Evolutionary conservation across 2,113 vertebrate species (phyloP).

Genomic region (Melospiza georgiana): DNA sequence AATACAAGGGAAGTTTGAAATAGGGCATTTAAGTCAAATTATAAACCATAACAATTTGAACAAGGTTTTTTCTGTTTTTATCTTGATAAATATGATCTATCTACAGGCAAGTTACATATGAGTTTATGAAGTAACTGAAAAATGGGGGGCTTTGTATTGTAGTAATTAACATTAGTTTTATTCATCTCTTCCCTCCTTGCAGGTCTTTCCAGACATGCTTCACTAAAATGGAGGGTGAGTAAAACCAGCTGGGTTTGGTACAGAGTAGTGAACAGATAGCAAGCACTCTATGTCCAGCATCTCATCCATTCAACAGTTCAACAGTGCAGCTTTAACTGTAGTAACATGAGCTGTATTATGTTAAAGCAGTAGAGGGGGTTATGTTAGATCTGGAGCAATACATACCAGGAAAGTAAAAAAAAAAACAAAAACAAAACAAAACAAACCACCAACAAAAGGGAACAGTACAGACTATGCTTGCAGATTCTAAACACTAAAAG

Average conservation of each 20-base stretch:
- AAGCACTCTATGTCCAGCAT: background rate
- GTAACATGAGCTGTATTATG: background rate
- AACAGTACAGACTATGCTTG: background rate
- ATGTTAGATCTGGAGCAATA: background rate
- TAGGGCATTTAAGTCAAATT: background rate
- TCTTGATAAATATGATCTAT: background rate
- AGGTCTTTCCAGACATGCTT: background rate
- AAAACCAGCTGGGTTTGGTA: background rate
- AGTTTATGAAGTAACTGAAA: background rate
- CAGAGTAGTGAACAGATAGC: background rate
- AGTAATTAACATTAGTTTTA: background rate
- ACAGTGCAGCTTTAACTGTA: background rate
- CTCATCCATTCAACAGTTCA: background rate
- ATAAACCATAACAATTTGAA: background rate
- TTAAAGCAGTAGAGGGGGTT: background rate
- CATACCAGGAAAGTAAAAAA: background rate
- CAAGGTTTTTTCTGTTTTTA: background rate
- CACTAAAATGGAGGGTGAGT: conserved; percentile 1
- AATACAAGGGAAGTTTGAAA: background rate
- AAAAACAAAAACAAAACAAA: background rate
- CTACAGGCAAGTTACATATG: background rate
- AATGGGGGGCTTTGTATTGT: background rate
- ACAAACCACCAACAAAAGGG: background rate
- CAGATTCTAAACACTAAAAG: background rate
- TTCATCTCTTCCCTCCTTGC: background rate